These are phyloP conservation scores for Cryptoprocta ferox DNA, from an alignment of 2,797 vertebrate species.

Conservation along the genomic window DNA sequence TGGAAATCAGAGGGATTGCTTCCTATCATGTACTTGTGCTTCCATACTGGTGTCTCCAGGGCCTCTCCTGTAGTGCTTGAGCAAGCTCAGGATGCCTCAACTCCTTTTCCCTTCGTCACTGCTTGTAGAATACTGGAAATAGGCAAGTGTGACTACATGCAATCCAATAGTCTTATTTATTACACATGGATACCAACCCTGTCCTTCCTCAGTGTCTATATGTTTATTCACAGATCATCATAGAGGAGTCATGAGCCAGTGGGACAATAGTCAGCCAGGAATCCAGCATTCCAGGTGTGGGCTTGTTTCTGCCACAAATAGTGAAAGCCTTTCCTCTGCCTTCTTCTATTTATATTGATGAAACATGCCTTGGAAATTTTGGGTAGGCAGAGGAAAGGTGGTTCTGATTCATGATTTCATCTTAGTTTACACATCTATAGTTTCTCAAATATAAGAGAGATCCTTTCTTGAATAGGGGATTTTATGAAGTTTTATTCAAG, in stretches of 20 bases:
- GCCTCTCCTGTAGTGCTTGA: not conserved
- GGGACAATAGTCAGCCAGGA: not conserved
- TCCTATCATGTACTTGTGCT: not conserved
- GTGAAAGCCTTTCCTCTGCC: not conserved
- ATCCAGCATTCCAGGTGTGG: not conserved
- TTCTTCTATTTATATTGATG: not conserved
- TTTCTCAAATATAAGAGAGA: not conserved
- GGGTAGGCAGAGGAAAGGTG: conserved; percentile 18
- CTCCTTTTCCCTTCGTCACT: not conserved
- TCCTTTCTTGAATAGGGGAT: not conserved
- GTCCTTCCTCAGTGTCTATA: not conserved
- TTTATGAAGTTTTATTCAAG: not conserved
- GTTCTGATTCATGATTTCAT: conserved; percentile 29
- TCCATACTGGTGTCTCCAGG: not conserved
- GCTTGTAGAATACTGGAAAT: not conserved
- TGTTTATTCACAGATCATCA: not conserved
- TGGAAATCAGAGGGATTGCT: not conserved
- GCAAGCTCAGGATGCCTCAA: not conserved
- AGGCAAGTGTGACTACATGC: not conserved
- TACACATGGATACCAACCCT: not conserved
- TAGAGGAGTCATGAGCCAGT: not conserved
- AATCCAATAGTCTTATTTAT: not conserved
- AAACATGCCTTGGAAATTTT: not conserved
- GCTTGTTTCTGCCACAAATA: not conserved
- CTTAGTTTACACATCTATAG: not conserved